Evolutionary conservation across 2,888 invertebrate genomes (phyloP), one percentile per base, ranked within the genome.

Genomic region (Endomychus coccineus): DNA sequence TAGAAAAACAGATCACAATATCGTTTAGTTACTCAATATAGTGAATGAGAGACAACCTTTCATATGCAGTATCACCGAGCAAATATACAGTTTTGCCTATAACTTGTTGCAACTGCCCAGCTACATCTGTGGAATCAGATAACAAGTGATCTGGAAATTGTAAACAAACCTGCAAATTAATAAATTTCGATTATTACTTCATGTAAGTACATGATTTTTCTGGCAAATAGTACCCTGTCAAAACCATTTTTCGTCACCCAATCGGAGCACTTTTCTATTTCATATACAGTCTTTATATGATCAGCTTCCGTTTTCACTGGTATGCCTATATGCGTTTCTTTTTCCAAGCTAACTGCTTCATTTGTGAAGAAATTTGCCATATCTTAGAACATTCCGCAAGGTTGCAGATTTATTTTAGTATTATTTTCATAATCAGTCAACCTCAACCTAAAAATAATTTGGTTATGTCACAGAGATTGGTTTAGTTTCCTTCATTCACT

Each of bases 81-180:
- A 94, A 80, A 54, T 82, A 92, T 2, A 86, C 67, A 54, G 80
- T 76, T 52, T 73, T 71, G 21, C 73, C 70, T 16, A 71, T 55
- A n/a, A 51, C 46, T 22, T 59, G 49, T 52, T 73, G 69, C 22
- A 83, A 59, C 39, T 56, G 54, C 6, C 68, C 51, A 39, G 78
- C 78, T 39, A 94, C 75, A 40, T 71, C 66, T 2, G 78, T 73
- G 39, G 90, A 80, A 55, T 82, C 75, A 13, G 65, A 56, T 35
- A 94, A 67, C 36, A 89, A 69, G 30, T 77, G 72, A 67, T 95
- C 94, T 5, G 94, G 91, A 64, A 95, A 91, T 70, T 95, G 95
- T 25, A 95, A 69, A 45, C 90, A 91, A 19, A 91, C 80, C 90
- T 91, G 54, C 15, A 62, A 58, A 39, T 28, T 13, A 4, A n/a